Percentiles rank a stretch among this genome's conserved stretches.
Conservation (phyloP, 2,113 vertebrate species). For the Rhinolophus ferrumequinum region DNA sequence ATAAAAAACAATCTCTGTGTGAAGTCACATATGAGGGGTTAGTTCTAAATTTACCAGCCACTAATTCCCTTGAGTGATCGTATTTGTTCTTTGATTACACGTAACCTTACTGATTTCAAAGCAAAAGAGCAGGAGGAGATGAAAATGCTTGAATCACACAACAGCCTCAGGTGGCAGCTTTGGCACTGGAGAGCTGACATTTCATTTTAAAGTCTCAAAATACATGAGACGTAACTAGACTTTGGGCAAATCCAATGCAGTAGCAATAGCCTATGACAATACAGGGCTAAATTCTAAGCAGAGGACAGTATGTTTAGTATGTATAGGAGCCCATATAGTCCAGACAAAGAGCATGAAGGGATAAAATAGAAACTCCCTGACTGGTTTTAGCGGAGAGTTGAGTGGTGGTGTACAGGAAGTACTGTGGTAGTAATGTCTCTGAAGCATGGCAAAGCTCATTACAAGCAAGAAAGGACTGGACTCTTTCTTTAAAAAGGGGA, state of each 20-base stretch:
- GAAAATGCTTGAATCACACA: conserved; percentile 63
- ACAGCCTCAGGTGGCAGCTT: conserved; percentile 55
- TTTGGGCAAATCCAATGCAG: background rate
- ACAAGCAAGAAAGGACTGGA: background rate
- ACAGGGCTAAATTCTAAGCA: background rate
- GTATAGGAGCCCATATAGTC: background rate
- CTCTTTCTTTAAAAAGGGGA: background rate
- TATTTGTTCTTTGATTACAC: conserved; percentile 79
- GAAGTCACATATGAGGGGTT: conserved; percentile 62
- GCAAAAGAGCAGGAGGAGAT: conserved; percentile 69
- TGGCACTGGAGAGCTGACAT: conserved; percentile 46
- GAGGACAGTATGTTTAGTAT: background rate
- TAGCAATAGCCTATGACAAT: background rate
- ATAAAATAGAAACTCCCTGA: background rate
- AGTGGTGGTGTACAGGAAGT: background rate
- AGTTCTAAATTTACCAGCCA: conserved; percentile 76
- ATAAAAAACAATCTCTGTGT: conserved; percentile 76
- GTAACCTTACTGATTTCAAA: conserved; percentile 80
- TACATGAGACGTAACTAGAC: background rate
- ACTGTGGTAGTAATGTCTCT: background rate
- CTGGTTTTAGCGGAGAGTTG: background rate
- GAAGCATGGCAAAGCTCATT: background rate
- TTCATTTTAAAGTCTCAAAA: conserved; percentile 28
- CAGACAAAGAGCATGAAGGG: background rate
- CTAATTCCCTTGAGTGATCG: conserved; percentile 77